phyloP scores from a whole-genome alignment of 2,888 invertebrate species.

The Erebia aethiops region DNA sequence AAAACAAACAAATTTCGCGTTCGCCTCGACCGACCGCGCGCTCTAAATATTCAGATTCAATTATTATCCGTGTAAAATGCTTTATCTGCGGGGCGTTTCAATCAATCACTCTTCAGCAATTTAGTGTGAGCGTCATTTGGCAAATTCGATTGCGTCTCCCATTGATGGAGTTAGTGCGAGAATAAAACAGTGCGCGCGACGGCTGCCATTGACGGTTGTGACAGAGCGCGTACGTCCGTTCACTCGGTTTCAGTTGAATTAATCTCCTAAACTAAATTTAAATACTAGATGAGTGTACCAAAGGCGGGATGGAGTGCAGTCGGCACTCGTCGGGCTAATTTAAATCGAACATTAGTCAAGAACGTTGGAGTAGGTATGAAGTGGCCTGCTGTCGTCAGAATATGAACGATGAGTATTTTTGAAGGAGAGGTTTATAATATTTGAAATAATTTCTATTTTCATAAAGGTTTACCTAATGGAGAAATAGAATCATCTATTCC shows the following conservation, averaged over 20 bases:
- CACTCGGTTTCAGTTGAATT: slow-evolving; percentile 64
- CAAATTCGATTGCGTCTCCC: slow-evolving; percentile 75
- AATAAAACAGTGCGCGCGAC: slow-evolving; percentile 71
- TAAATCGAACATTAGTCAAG: slow-evolving; percentile 60
- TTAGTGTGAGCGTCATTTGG: slow-evolving; percentile 76
- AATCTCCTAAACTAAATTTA: slow-evolving; percentile 76
- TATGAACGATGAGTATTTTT: slow-evolving; percentile 25
- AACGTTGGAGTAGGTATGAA: slow-evolving; percentile 50
- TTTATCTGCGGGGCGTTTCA: slow-evolving; percentile 64
- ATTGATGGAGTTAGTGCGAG: slow-evolving; percentile 66
- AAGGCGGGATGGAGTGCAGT: slow-evolving; percentile 49
- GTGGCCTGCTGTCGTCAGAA: slow-evolving; percentile 46
- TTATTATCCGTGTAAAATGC: slow-evolving; percentile 66
- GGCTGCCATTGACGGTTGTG: slow-evolving; percentile 73
- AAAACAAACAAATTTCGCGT: slow-evolving; percentile 27
- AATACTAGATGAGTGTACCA: slow-evolving; percentile 61
- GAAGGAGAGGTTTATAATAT: neutral
- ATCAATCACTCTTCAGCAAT: slow-evolving; percentile 78
- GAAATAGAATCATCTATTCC: no score
- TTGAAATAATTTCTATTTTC: neutral
- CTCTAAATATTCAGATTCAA: slow-evolving; percentile 67
- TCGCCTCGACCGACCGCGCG: slow-evolving; percentile 35
- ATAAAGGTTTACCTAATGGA: no score
- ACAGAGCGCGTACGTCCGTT: slow-evolving; percentile 59
- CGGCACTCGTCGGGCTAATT: slow-evolving; percentile 54